Base-by-base conservation (phyloP, 2,888 invertebrate species). In the Amiota minor region DNA sequence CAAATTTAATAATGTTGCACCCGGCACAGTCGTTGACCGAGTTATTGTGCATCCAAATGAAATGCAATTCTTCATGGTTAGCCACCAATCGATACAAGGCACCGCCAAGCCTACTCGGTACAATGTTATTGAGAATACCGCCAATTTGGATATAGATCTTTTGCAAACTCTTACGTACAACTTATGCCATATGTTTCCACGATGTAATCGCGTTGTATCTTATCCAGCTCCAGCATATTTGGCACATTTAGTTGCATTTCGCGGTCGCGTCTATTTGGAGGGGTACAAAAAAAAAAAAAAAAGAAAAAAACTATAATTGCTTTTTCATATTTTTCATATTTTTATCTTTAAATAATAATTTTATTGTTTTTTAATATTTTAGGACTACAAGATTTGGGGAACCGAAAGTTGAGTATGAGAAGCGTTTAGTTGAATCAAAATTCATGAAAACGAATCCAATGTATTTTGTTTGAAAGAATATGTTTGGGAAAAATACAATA, bases 201-300 rank as follows among this genome's bases (percentile, higher is more conserved):
- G 97, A 8, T 97, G 97, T 87, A 94, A 93, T 77, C 91, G 97
- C 82, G 91, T 96, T 55, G 96, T 96, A 0, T 96, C 95, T 14
- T 96, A 96, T 90, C 96, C 96, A 8, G 95, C 96, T 1, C 96
- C 96, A 1, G 96, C 96, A 0, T 96, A 96, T 90, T 95, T 96
- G 89, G 96, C 96, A 14, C 96, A 96, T 90, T 92, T 96, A 70
- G 96, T 94, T n/a, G 96, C 96, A 12, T 93, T 93, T 70, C 91
- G 96, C 16, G 96, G 91, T 1, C 86, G 88, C 9, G 89, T 89
- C 9, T 90, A 89, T 73, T 84, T 88, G 23, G 85, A 85, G 16
- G 88, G 88, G 90, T 89, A 77, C 71, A 2, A 53, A n/a, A 10
- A 8, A 55, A 61, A 50, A n/a, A n/a, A n/a, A n/a, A n/a, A n/a